Evolutionary conservation across 2,113 vertebrate genomes (phyloP).

Genomic region (Myodes glareolus): DNA sequence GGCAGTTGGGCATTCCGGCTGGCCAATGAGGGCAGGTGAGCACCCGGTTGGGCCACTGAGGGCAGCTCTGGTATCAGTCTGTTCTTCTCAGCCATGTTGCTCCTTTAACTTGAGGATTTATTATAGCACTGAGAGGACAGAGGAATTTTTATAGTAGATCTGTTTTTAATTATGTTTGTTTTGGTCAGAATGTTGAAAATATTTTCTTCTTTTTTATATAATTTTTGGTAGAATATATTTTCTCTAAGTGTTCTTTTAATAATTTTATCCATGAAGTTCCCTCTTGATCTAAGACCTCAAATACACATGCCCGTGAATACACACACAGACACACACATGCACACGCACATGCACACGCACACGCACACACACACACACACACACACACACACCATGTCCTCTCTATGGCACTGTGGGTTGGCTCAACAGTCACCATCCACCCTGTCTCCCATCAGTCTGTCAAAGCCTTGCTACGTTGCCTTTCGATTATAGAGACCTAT

Average conservation of each 20-base stretch:
- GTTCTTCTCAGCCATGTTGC: fast-evolving
- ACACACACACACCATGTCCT: not conserved
- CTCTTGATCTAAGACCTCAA: not conserved
- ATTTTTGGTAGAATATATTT: not conserved
- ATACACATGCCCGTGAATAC: not conserved
- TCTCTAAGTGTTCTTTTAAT: not conserved
- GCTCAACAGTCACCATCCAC: too few relatives aligned
- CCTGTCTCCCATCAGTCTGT: too few relatives aligned
- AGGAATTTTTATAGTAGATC: not conserved
- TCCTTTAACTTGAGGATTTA: too few relatives aligned
- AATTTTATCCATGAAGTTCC: not conserved
- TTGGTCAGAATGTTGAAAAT: not conserved
- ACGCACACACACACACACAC: not conserved
- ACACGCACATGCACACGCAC: not conserved
- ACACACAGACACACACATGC: too few relatives aligned
- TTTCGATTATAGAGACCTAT: too few relatives aligned
- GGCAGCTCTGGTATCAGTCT: too few relatives aligned
- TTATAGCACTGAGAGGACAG: not conserved
- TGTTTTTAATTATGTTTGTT: not conserved
- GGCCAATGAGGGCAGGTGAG: too few relatives aligned
- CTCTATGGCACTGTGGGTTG: not conserved
- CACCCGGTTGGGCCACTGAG: not conserved
- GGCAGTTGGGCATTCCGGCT: too few relatives aligned
- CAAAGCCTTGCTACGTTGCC: not conserved
- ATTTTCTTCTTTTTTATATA: not conserved